phyloP scores from a whole-genome alignment of 2,888 invertebrate genomes.

The Phasia obesa region DNA sequence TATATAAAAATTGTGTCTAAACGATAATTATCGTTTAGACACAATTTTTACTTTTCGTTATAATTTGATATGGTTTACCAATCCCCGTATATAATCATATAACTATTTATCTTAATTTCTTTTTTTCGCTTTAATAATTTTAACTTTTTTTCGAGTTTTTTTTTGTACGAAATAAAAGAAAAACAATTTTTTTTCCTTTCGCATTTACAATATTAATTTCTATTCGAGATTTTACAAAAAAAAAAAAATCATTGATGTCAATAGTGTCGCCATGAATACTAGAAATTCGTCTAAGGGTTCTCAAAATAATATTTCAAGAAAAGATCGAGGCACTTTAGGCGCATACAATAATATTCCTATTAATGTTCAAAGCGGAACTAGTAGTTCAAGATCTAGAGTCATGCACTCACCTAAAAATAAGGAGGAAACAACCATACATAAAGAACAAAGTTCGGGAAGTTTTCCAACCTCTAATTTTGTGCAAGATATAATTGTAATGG shows the following conservation, averaged over 20 bases:
- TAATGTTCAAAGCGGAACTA: not conserved
- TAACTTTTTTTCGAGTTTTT: too few species aligned
- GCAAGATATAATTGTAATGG: constrained; percentile 1
- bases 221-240: too few species aligned
- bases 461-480: not conserved
- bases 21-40: too few species aligned
- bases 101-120: too few species aligned
- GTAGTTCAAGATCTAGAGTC: not conserved
- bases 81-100: too few species aligned
- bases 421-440: not conserved
- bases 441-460: not conserved
- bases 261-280: constrained; percentile 5
- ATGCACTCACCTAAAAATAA: not conserved
- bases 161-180: too few species aligned
- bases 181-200: too few species aligned
- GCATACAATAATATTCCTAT: constrained; percentile 1
- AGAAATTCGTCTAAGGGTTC: constrained; percentile 1
- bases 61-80: not conserved
- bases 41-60: not conserved
- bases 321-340: not conserved
- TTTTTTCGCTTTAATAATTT: too few species aligned
- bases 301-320: not conserved
- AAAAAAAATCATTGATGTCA: too few species aligned
- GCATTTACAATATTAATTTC: too few species aligned
- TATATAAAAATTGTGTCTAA: too few species aligned